Base-by-base conservation (phyloP, 1,140 invertebrate genomes). In the Paracyclopina nana region DNA sequence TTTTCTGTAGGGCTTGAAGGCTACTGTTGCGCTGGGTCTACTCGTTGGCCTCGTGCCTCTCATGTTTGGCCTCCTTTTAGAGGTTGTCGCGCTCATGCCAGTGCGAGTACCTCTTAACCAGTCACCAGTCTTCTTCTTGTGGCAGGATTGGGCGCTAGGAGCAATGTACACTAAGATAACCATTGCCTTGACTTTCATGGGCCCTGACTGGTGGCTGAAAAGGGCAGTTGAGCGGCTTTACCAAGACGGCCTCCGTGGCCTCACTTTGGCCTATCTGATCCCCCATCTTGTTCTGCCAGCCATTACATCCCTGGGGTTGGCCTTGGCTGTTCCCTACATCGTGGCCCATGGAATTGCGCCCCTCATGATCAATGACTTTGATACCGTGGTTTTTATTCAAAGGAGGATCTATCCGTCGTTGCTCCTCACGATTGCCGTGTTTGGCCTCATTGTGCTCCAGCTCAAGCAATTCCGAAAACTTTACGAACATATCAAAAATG, bases 401-500 rank as follows among this genome's bases (percentile, higher is more conserved):
- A 71, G 90, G n/a, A 67, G 84, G 54, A 77, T 96, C 1, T 97
- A 97, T 70, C 91, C 92, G 16, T 79, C 82, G 54, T 68, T 92
- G 24, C 64, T 96, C 38, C 64, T 84, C 20, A 65, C 81, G 11
- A 70, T 72, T 31, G 60, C 82, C 5, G 65, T 80, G 28, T 67
- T 73, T 40, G 71, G 75, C 38, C 71, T 87, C 42, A 70, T 86
- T 41, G 69, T 75, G 58, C 75, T 83, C 60, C 82, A 88, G 68
- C 77, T 91, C 28, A 74, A 79, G 50, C 91, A 97, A 62, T 90
- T 97, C 63, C 78, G 75, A 58, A 81, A 86, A 59, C 70, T 98
- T 0, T 96, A 96, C 62, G 85, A 97, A 62, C 91, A 95, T 65
- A 98, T 98, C 61, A 94, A 94, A 66, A 96, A 98, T 69, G 92